Percentiles rank a stretch among this genome's conserved stretches.
phyloP scores from a whole-genome alignment of 2,113 vertebrate species.

The Saccopteryx bilineata region DNA sequence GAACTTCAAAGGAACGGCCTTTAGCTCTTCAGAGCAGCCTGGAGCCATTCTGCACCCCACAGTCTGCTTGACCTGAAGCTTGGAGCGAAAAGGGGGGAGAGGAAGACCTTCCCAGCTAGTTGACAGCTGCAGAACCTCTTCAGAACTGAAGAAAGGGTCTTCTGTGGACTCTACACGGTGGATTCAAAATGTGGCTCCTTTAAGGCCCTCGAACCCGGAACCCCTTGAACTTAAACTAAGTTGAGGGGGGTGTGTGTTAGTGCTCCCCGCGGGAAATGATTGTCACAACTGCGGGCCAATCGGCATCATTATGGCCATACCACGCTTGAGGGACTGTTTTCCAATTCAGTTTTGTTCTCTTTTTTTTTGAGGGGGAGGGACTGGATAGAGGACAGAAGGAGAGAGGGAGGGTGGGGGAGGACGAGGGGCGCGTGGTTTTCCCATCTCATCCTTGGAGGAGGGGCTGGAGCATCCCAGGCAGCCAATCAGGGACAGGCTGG shows the following conservation, averaged over 20 bases:
- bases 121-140: background rate
- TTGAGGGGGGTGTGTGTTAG: slow-evolving; percentile 19
- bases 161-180: background rate
- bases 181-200: slow-evolving; percentile 46
- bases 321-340: slow-evolving; percentile 66
- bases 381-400: background rate
- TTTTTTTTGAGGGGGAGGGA: slow-evolving; percentile 53
- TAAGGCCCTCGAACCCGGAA: slow-evolving; percentile 58
- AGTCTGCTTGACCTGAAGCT: background rate
- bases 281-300: slow-evolving; percentile 63
- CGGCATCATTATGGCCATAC: slow-evolving; percentile 51
- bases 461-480: slow-evolving; percentile 80
- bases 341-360: slow-evolving; percentile 75
- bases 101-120: background rate
- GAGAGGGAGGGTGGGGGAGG: slow-evolving; percentile 39
- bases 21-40: background rate
- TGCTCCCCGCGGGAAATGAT: slow-evolving; percentile 35
- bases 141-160: slow-evolving; percentile 21
- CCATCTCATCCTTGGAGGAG: slow-evolving; percentile 84
- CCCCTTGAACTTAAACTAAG: slow-evolving; percentile 3
- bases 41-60: background rate
- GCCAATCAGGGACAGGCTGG: slow-evolving; percentile 80
- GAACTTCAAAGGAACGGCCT: slow-evolving; percentile 8
- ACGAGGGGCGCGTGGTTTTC: slow-evolving; percentile 81
- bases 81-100: background rate